These are phyloP conservation scores for Sisor rabdophorus DNA, from an alignment of 2,113 vertebrate genomes.

Conservation along the genomic window DNA sequence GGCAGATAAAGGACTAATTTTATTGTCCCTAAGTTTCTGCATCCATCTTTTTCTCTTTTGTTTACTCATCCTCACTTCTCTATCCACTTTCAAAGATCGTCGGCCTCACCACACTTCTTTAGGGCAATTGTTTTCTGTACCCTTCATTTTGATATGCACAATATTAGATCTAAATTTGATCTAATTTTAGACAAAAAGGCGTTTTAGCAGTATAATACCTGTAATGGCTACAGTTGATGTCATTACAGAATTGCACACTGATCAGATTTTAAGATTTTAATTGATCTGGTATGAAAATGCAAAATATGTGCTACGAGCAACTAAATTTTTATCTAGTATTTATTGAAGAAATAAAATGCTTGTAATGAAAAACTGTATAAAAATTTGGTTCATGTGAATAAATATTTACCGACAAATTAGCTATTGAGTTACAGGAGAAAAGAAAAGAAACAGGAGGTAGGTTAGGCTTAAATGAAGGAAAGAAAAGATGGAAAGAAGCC, in stretches of 20 bases:
- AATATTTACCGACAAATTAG: too few species aligned
- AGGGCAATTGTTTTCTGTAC: neutral
- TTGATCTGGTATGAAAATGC: neutral
- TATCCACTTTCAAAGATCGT: slow-evolving; percentile 2
- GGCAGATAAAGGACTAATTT: slow-evolving; percentile 26
- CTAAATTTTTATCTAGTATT: neutral
- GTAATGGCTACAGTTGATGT: neutral
- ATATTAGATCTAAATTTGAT: neutral
- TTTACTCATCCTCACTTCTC: slow-evolving; percentile 2
- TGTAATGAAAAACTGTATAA: too few species aligned
- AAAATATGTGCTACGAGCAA: neutral
- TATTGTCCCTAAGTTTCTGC: slow-evolving; percentile 31
- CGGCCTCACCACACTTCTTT: slow-evolving; percentile 4
- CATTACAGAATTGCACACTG: neutral
- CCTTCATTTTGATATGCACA: neutral
- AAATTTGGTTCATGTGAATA: too few species aligned
- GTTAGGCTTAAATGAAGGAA: neutral
- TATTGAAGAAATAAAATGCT: too few species aligned
- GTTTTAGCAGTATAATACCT: neutral
- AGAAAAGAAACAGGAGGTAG: neutral
- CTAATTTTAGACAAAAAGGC: neutral
- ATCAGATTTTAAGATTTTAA: neutral
- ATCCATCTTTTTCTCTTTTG: neutral
- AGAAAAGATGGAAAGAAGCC: too few species aligned
- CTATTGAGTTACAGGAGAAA: too few species aligned